Evolutionary conservation across 2,113 vertebrate species (phyloP), one percentile per base, ranked within the genome.

Genomic region (Carassius carassius): DNA sequence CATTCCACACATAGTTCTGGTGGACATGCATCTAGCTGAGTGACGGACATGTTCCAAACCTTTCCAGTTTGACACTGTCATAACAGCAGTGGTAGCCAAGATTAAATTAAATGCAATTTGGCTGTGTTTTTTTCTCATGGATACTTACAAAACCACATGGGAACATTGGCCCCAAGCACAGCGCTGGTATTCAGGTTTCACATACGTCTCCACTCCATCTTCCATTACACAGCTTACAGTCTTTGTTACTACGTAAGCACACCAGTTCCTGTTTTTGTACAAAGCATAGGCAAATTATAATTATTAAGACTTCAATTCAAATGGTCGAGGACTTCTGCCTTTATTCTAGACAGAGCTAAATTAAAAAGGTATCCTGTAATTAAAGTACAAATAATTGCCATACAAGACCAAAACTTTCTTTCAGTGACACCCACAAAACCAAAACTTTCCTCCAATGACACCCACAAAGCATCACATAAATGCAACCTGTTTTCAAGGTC

Each of bases 161-260:
- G 96, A 92, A 90, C 98, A 99, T 86, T 97, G 97, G 16, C 97
- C 96, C 97, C 97, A 99, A 82, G 91, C 84, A 16, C 98, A 99
- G n/a, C 96, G 96, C 82, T 98, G 98, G 81, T 97, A 98, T 74
- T 98, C 97, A 0, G 97, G 95, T 86, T 97, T 97, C 85, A 99
- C 92, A 44, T 96, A 96, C 21, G 96, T 97, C 93, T 98, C 96
- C 56, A 98, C 95, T 6, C 98, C 97, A 21, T 98, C 97, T 93
- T 98, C 97, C 91, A 98, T 96, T 86, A 98, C 95, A n/a, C 98
- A 99, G 94, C 96, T 98, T 75, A 98, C 95, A 0, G 94, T 96
- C 86, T 96, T 95, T 0, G 96, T 97, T 90, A 98, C 96, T 92
- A 98, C 96, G 10, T 97, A 97, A 62, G 97, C 97, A 81, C 98